phyloP scores from a whole-genome alignment of 1,140 invertebrate species.

The Procambarus clarkii region DNA sequence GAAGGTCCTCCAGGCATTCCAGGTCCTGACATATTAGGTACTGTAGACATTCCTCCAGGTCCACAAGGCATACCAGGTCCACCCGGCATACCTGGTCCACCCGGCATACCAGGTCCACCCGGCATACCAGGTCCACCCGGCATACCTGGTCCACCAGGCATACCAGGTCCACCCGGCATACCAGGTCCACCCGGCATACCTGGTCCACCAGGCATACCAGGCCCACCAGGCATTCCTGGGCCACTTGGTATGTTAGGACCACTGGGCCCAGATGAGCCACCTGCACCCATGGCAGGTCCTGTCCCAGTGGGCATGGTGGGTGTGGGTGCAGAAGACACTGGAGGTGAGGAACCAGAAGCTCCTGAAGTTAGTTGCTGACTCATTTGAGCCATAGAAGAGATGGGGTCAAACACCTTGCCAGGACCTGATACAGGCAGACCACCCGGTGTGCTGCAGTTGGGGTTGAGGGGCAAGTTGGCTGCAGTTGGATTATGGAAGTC shows the following conservation, averaged over 20 bases:
- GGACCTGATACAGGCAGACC: constrained; percentile 74
- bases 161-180: constrained; percentile 52
- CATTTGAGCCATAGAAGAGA: constrained; percentile 95
- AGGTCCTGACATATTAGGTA: constrained; percentile 66
- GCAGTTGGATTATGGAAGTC: constrained; percentile 74
- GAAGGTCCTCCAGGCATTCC: constrained; percentile 40
- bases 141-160: constrained; percentile 43
- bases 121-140: constrained; percentile 52
- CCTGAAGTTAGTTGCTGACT: constrained; percentile 89
- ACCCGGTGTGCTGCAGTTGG: constrained; percentile 83
- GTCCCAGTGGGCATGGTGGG: constrained; percentile 54
- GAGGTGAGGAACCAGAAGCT: constrained; percentile 58
- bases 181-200: constrained; percentile 30
- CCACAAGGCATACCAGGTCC: constrained; percentile 74
- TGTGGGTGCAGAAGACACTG: constrained; percentile 60
- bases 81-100: constrained; percentile 73
- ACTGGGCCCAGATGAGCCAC: constrained; percentile 32
- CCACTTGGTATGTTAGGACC: constrained; percentile 41
- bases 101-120: constrained; percentile 62
- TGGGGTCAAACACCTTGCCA: constrained; percentile 87
- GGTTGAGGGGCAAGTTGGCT: constrained; percentile 90
- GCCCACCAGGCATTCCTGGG: constrained; percentile 70
- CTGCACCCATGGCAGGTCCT: constrained; percentile 43
- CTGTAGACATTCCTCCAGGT: constrained; percentile 34
- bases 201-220: constrained; percentile 23